phyloP scores from a whole-genome alignment of 1,140 invertebrate genomes.

The Nephotettix cincticeps region DNA sequence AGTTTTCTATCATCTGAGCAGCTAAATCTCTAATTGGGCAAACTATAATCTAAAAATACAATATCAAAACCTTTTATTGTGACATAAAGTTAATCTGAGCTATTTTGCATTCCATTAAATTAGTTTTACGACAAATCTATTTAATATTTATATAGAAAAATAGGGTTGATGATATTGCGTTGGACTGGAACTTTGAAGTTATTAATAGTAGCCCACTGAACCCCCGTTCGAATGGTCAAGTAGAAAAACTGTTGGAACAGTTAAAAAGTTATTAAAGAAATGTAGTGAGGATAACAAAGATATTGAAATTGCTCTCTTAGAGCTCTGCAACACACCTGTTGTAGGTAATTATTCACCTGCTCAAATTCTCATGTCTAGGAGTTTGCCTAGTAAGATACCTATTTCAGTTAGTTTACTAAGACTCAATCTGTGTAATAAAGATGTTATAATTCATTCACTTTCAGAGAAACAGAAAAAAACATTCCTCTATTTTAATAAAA shows the following conservation, averaged over 20 bases:
- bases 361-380: neutral
- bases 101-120: no score
- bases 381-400: neutral
- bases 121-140: no score
- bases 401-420: neutral
- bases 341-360: neutral
- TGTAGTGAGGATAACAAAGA: neutral
- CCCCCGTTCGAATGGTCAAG: neutral
- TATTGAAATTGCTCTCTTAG: neutral
- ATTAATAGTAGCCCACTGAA: constrained; percentile 47
- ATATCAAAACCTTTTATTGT: no score
- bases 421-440: neutral
- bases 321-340: neutral
- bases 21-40: no score
- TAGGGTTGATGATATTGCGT: no score
- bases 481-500: neutral
- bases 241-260: neutral
- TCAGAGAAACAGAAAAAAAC: neutral
- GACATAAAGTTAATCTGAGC: no score
- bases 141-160: neutral
- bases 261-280: neutral
- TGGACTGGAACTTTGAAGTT: neutral
- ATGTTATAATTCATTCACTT: neutral
- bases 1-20: no score
- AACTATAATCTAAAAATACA: no score